Percentiles rank a stretch among this genome's conserved stretches.
Evolutionary conservation across 2,113 vertebrate species (phyloP).

Genomic region (Oryzias curvinotus): DNA sequence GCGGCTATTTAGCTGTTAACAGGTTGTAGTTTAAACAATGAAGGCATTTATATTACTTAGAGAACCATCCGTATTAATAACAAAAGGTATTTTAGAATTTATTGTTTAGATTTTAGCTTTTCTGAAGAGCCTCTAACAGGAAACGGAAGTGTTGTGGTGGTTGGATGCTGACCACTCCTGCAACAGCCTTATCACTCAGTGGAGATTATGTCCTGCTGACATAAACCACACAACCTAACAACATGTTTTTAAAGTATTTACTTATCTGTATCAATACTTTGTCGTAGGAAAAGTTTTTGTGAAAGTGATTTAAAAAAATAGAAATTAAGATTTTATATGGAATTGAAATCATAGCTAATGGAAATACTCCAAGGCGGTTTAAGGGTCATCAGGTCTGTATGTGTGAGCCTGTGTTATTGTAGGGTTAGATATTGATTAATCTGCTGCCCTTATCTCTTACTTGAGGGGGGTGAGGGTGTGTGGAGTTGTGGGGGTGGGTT

Average conservation of each 20-base stretch:
- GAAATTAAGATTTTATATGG: neutral
- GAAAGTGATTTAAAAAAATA: too few relatives aligned
- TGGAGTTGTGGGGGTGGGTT: constrained; percentile 36
- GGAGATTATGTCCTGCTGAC: constrained; percentile 10
- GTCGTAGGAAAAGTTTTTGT: too few relatives aligned
- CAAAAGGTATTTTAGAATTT: too few relatives aligned
- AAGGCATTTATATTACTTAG: too few relatives aligned
- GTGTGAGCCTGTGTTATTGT: constrained; percentile 48
- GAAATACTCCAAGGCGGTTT: constrained; percentile 14
- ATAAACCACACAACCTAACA: constrained; percentile 14
- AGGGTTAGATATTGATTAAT: constrained; percentile 76
- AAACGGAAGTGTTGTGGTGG: too few relatives aligned
- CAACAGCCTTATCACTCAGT: constrained; percentile 6
- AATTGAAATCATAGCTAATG: neutral
- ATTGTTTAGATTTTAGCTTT: too few relatives aligned
- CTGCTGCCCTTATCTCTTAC: constrained; percentile 71
- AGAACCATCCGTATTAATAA: too few relatives aligned
- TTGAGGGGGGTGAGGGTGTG: constrained; percentile 25
- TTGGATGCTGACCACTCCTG: neutral
- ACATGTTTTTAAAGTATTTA: constrained; percentile 22
- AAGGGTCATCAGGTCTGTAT: constrained; percentile 21
- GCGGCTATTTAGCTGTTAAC: too few relatives aligned
- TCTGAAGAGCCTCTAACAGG: too few relatives aligned
- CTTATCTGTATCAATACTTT: neutral
- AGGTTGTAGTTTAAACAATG: too few relatives aligned